Percentiles rank a stretch among this genome's conserved stretches.
These are phyloP conservation scores for Lycia hirtaria DNA, from an alignment of 2,888 invertebrate species.

Conservation along the genomic window DNA sequence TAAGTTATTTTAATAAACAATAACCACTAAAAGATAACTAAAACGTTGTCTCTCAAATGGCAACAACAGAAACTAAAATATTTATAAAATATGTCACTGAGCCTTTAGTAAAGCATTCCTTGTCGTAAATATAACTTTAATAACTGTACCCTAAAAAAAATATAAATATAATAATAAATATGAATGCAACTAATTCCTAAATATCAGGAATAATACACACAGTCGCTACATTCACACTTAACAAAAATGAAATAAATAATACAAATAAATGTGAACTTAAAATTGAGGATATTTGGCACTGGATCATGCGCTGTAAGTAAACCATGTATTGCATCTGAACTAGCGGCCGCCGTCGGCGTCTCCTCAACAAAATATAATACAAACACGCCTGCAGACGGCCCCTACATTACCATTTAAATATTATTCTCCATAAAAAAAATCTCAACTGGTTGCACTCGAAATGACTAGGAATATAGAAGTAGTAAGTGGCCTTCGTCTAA, in stretches of 20 bases:
- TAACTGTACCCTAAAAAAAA: conserved; percentile 78
- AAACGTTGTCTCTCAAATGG: conserved; percentile 72
- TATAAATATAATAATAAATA: conserved; percentile 83
- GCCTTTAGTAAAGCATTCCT: conserved; percentile 75
- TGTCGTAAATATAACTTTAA: conserved; percentile 70
- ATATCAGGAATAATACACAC: conserved; percentile 84
- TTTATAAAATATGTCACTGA: conserved; percentile 74
- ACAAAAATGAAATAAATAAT: conserved; percentile 71
- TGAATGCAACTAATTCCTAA: conserved; percentile 85
- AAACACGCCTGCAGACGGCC: conserved; percentile 55
- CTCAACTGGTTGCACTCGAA: conserved; percentile 84
- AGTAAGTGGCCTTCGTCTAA: conserved; percentile 79
- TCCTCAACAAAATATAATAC: conserved; percentile 78
- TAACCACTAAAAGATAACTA: conserved; percentile 71
- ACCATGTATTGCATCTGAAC: conserved; percentile 65
- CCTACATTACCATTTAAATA: conserved; percentile 64
- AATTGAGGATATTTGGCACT: conserved; percentile 84
- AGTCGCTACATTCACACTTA: conserved; percentile 83
- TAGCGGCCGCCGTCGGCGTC: conserved; percentile 49
- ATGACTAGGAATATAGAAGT: conserved; percentile 84
- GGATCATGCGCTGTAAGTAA: conserved; percentile 72
- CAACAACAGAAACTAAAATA: conserved; percentile 61
- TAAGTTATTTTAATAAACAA: conserved; percentile 45
- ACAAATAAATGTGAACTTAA: conserved; percentile 74
- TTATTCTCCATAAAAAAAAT: conserved; percentile 77